Evolutionary conservation across 2,113 vertebrate species (phyloP).

Genomic region (Perccottus glenii): DNA sequence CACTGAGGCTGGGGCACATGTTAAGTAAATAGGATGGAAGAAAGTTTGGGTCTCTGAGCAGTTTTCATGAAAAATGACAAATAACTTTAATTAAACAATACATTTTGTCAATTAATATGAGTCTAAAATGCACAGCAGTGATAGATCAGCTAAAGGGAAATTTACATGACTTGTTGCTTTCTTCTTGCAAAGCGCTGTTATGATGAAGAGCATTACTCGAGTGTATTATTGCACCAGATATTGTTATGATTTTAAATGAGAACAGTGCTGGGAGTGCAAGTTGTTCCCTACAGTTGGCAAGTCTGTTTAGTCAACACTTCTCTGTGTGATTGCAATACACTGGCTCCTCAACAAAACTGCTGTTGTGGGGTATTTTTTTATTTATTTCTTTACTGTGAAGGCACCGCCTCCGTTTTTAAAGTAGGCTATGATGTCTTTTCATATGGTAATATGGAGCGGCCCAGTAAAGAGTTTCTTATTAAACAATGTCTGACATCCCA

Average conservation of each 20-base stretch:
- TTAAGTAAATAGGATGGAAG: constrained; percentile 51
- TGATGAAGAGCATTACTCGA: constrained; percentile 25
- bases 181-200: constrained; percentile 11
- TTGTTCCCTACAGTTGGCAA: constrained; percentile 29
- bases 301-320: constrained; percentile 60
- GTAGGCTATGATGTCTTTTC: constrained; percentile 14
- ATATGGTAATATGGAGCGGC: constrained; percentile 5
- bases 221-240: constrained; percentile 31
- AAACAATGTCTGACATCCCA: background rate
- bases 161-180: background rate
- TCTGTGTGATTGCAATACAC: constrained; percentile 30
- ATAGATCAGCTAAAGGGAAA: background rate
- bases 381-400: constrained; percentile 6
- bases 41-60: constrained; percentile 22
- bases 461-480: background rate
- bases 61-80: constrained; percentile 3
- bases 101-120: background rate
- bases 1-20: constrained; percentile 47
- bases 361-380: constrained; percentile 21
- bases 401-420: constrained; percentile 12
- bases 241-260: constrained; percentile 26
- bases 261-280: constrained; percentile 14
- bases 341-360: constrained; percentile 32
- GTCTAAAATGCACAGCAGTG: background rate
- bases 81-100: background rate